Conservation (phyloP, 2,888 invertebrate genomes). For the Sericinus montela region DNA sequence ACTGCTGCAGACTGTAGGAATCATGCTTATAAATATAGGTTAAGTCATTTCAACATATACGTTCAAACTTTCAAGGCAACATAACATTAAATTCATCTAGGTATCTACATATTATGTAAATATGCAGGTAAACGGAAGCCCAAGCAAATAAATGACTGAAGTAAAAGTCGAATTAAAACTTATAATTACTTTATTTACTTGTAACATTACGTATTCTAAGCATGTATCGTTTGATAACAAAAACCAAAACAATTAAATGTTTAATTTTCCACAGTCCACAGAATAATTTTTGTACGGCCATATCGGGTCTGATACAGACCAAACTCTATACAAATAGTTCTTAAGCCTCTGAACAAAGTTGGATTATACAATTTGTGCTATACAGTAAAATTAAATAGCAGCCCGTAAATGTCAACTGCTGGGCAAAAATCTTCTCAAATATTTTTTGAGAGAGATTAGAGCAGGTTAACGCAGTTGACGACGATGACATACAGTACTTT, state of each 20-base stretch:
- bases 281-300: constrained; percentile 16
- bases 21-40: too few relatives aligned
- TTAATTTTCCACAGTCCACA: constrained; percentile 8
- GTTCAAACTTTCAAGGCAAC: background rate
- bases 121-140: too few relatives aligned
- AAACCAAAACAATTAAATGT: constrained; percentile 2
- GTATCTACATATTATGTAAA: too few relatives aligned
- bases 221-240: background rate
- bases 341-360: constrained; percentile 13
- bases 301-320: constrained; percentile 69
- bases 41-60: background rate
- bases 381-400: too few relatives aligned
- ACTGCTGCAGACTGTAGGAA: too few relatives aligned
- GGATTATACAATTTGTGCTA: too few relatives aligned
- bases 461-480: too few relatives aligned
- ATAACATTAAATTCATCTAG: background rate
- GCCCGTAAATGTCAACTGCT: too few relatives aligned
- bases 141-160: constrained; percentile 1
- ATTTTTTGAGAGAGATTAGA: too few relatives aligned
- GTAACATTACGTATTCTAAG: constrained; percentile 22
- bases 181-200: constrained; percentile 34
- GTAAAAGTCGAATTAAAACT: constrained; percentile 27
- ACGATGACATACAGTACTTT: background rate
- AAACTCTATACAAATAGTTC: constrained; percentile 30
- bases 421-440: too few relatives aligned